These are phyloP conservation scores for Bombus sibiricus DNA, from an alignment of 1,140 invertebrate species.

Conservation along the genomic window DNA sequence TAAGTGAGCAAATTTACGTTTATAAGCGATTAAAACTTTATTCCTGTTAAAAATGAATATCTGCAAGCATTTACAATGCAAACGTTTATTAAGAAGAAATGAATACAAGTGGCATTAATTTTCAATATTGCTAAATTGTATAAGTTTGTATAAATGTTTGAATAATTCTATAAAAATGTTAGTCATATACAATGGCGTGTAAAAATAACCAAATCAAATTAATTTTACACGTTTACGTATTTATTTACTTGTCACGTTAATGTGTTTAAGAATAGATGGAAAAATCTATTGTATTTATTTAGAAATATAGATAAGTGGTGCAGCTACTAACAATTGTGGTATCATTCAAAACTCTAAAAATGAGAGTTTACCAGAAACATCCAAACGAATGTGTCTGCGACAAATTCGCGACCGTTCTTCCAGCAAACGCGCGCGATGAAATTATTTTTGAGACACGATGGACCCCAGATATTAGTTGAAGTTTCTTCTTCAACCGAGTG, in stretches of 20 bases:
- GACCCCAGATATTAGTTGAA: conserved; percentile 32
- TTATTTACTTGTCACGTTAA: too few species aligned
- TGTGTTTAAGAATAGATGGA: too few species aligned
- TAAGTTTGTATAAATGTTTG: too few species aligned
- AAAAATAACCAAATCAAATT: too few species aligned
- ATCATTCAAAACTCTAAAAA: background rate
- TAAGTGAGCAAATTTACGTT: background rate
- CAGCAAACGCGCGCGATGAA: background rate
- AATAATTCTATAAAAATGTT: too few species aligned
- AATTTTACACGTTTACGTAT: too few species aligned
- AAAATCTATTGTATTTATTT: background rate
- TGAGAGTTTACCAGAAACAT: background rate
- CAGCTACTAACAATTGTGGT: background rate
- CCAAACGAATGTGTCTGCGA: background rate
- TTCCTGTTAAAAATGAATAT: background rate
- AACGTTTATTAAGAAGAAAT: too few species aligned
- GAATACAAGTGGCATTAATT: too few species aligned
- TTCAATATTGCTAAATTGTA: too few species aligned
- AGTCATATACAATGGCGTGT: too few species aligned
- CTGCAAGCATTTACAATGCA: background rate
- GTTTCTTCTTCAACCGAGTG: conserved; percentile 4
- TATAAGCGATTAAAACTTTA: background rate
- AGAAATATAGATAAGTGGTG: background rate
- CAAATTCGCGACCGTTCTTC: background rate
- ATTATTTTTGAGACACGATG: conserved; percentile 25